These are phyloP conservation scores for Anas platyrhynchos DNA, from an alignment of 2,113 vertebrate genomes.

Conservation along the genomic window DNA sequence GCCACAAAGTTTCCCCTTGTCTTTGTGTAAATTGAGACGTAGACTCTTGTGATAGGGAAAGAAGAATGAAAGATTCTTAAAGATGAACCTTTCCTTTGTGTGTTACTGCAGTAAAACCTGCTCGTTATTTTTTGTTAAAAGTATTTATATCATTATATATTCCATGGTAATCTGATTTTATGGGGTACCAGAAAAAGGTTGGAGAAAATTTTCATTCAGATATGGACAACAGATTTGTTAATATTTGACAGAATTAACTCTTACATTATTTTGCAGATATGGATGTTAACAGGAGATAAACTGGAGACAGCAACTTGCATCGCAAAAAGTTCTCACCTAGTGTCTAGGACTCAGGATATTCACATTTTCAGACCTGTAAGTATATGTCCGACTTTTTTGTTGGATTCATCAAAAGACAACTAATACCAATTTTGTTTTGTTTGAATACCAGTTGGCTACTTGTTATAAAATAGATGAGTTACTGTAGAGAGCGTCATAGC, in stretches of 20 bases:
- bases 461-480: not conserved
- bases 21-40: not conserved
- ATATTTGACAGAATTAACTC: not conserved
- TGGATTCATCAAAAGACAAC: not conserved
- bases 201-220: not conserved
- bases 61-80: not conserved
- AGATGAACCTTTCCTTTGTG: not conserved
- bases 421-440: not conserved
- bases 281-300: constrained; percentile 98
- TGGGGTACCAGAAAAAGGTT: not conserved
- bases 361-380: constrained; percentile 93
- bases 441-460: not conserved
- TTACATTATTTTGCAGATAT: constrained; percentile 80
- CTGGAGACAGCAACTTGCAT: constrained; percentile 97
- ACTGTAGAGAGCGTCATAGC: not conserved
- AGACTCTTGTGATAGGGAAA: not conserved
- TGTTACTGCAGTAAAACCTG: not conserved
- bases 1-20: not conserved
- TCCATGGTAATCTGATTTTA: not conserved
- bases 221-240: not conserved
- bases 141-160: not conserved
- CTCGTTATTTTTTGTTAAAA: not conserved
- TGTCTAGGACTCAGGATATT: constrained; percentile 91
- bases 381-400: not conserved
- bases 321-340: constrained; percentile 95